A percentile compares a stretch with the other conserved stretches of the same genome.
These are phyloP conservation scores for Girardia tigrina DNA, from an alignment of 2,888 invertebrate species.

Conservation along the genomic window DNA sequence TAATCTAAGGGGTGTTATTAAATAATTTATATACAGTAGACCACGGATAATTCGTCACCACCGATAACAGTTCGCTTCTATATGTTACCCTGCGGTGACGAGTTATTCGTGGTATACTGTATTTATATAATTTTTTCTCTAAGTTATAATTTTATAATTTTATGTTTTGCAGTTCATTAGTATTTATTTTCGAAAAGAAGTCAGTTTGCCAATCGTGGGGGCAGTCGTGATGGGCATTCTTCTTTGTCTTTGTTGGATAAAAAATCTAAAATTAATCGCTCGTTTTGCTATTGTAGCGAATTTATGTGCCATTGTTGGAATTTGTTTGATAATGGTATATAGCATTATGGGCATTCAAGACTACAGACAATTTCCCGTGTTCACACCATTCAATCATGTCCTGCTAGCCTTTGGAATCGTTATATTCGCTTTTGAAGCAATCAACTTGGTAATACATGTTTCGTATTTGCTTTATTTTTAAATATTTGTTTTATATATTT, in stretches of 20 bases:
- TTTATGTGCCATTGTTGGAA: constrained; percentile 64
- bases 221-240: constrained; percentile 41
- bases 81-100: too few relatives aligned
- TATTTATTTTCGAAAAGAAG: constrained; percentile 40
- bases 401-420: constrained; percentile 86
- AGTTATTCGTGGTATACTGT: too few relatives aligned
- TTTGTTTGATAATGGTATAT: constrained; percentile 70
- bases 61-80: too few relatives aligned
- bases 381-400: constrained; percentile 44
- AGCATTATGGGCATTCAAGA: constrained; percentile 38
- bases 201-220: constrained; percentile 58
- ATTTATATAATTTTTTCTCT: too few relatives aligned
- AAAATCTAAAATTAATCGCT: constrained; percentile 65
- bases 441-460: constrained; percentile 53
- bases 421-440: constrained; percentile 87
- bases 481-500: too few relatives aligned
- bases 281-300: constrained; percentile 74
- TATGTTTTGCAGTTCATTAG: neutral
- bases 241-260: constrained; percentile 47
- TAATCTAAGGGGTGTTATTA: too few relatives aligned
- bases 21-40: too few relatives aligned
- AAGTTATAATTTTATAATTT: too few relatives aligned
- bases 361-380: constrained; percentile 38
- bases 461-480: too few relatives aligned
- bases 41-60: too few relatives aligned